phyloP scores from a whole-genome alignment of 2,113 vertebrate genomes.

The Dicrurus megarhynchus region DNA sequence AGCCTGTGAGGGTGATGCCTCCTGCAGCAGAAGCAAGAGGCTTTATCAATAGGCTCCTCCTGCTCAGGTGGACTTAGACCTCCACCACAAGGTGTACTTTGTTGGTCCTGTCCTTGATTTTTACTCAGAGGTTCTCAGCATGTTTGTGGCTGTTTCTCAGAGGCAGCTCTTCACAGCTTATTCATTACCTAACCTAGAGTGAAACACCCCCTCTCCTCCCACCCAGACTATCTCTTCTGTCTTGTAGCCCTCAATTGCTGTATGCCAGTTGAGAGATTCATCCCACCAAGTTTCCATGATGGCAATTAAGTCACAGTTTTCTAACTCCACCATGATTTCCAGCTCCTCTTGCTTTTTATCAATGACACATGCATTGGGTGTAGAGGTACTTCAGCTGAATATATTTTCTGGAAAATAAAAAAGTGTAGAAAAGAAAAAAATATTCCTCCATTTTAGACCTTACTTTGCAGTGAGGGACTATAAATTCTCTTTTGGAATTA shows the following conservation, averaged over 20 bases:
- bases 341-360: not conserved
- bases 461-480: not conserved
- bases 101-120: not conserved
- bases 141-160: not conserved
- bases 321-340: not conserved
- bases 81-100: accelerated
- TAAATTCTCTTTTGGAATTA: not conserved
- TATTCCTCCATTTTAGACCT: not conserved
- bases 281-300: not conserved
- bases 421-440: not conserved
- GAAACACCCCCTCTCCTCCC: not conserved
- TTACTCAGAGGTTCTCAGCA: not conserved
- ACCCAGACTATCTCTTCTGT: not conserved
- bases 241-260: not conserved
- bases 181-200: not conserved
- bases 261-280: not conserved
- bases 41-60: not conserved
- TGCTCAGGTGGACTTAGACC: not conserved
- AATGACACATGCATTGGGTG: not conserved
- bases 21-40: not conserved
- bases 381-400: not conserved
- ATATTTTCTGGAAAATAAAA: not conserved
- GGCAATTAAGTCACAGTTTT: not conserved
- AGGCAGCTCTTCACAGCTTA: not conserved
- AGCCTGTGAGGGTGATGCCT: not conserved